These are phyloP conservation scores for Gadus macrocephalus DNA, from an alignment of 2,113 vertebrate species.

Conservation along the genomic window DNA sequence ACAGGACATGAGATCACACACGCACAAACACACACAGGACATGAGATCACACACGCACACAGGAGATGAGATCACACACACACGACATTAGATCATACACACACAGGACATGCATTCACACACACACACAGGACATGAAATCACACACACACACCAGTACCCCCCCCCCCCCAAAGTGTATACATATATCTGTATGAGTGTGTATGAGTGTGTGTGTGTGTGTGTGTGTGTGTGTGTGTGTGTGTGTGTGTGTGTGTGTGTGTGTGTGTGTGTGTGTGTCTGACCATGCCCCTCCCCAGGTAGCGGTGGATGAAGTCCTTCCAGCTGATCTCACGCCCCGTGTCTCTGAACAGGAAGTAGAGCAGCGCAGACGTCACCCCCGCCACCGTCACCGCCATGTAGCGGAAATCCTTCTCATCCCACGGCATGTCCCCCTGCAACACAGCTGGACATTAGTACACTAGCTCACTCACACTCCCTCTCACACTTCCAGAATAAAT, in stretches of 20 bases:
- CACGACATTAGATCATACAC: no score
- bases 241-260: neutral
- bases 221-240: neutral
- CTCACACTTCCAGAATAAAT: no score
- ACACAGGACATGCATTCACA: no score
- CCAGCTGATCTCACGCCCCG: conserved; percentile 76
- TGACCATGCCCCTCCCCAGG: conserved; percentile 74
- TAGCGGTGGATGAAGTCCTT: conserved; percentile 78
- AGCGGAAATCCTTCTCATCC: conserved; percentile 76
- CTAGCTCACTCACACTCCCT: no score
- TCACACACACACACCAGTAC: no score
- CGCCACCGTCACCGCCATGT: conserved; percentile 43
- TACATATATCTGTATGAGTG: neutral
- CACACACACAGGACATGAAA: no score
- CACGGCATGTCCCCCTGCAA: conserved; percentile 75
- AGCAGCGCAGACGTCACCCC: conserved; percentile 59
- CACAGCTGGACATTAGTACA: neutral
- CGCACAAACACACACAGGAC: no score
- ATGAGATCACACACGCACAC: no score
- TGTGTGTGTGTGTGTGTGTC: conserved; percentile 13
- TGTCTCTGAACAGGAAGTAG: conserved; percentile 66
- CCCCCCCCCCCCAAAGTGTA: neutral
- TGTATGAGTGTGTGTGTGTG: neutral
- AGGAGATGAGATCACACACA: no score
- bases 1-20: neutral